Base-by-base conservation (phyloP, 1,140 invertebrate species). In the Dreissena polymorpha region DNA sequence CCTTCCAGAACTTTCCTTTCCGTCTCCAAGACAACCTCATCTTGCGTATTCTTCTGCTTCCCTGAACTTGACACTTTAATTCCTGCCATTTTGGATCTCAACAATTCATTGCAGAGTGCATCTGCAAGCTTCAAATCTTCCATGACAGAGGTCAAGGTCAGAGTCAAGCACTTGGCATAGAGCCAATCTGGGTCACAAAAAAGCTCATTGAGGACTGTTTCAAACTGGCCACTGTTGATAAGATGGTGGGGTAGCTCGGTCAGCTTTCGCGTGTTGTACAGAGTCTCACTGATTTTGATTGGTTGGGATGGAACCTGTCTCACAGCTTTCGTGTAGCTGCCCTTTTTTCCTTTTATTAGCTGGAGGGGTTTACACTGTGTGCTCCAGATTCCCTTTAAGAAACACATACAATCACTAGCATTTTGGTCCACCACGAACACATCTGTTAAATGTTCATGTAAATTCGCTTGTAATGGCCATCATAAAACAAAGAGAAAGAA, bases 261-360 rank as follows among this genome's bases (percentile, higher is more conserved):
- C 16, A 91, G 83, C 64, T 91, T 91, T 3, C 89, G 83, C 0
- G 79, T 65, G 64, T 91, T 91, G 63, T 83, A 88, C 13, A 74
- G 27, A 18, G 78, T 76, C 13, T 72, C 60, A 16, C 83, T 29
- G 27, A 78, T 86, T 21, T 73, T 71, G 21, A 89, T 78, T 25
- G 88, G 88, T 84, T 90, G 89, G 14, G 75, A 65, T n/a, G 87
- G 88, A 10, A 90, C 88, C 16, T 79, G 74, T 57, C 90, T 74
- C 10, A 74, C 69, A 14, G 85, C 77, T 51, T 89, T 63, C 3
- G 88, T 87, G 51, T 89, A 91, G 16, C 64, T 86, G 0, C 81
- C 89, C 69, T 80, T 88, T 76, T 90, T 90, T 51, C 76, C 88
- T 70, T 90, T 91, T 70, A 73, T 87, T 21, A 91, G 73, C 67